Percentiles rank a stretch among this genome's conserved stretches.
phyloP scores from a whole-genome alignment of 1,140 invertebrate genomes.

The Lasioglossum albipes region DNA sequence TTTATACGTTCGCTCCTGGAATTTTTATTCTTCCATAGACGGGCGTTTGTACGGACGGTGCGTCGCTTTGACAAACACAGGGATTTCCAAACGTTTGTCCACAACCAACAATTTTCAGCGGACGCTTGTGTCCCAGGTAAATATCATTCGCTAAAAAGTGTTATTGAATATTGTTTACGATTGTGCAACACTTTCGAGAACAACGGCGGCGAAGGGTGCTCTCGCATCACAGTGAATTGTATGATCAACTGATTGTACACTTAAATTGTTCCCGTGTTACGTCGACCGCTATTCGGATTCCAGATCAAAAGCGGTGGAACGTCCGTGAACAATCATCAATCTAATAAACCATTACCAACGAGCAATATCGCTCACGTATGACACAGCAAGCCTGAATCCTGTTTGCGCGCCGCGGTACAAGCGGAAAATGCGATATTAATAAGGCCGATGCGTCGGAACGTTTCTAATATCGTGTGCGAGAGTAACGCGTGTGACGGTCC shows the following conservation, averaged over 20 bases:
- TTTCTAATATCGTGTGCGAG: slow-evolving; percentile 31
- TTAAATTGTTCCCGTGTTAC: not conserved
- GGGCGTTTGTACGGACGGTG: not conserved
- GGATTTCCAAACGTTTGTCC: slow-evolving; percentile 17
- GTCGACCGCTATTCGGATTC: not conserved
- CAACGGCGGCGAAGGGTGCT: not conserved
- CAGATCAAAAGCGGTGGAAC: not conserved
- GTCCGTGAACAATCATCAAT: not conserved
- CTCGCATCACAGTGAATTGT: not conserved
- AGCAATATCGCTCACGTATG: not conserved
- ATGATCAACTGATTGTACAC: not conserved
- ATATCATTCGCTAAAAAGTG: slow-evolving; percentile 14
- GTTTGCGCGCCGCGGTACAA: not conserved
- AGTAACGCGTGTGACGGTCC: slow-evolving; percentile 51
- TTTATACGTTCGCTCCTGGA: slow-evolving; percentile 16
- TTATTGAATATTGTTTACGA: slow-evolving; percentile 8
- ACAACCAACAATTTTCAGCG: slow-evolving; percentile 25
- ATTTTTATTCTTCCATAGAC: slow-evolving; percentile 7
- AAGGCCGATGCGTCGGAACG: not conserved
- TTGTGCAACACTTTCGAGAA: not conserved
- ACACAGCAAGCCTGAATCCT: not conserved
- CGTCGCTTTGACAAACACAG: slow-evolving; percentile 24
- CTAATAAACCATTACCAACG: not conserved
- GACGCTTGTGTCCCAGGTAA: not conserved
- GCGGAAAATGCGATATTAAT: not conserved